A percentile compares a stretch with the other conserved stretches of the same genome.
Evolutionary conservation across 2,797 vertebrate species (phyloP).

Genomic region (Rhyacichthys aspro): DNA sequence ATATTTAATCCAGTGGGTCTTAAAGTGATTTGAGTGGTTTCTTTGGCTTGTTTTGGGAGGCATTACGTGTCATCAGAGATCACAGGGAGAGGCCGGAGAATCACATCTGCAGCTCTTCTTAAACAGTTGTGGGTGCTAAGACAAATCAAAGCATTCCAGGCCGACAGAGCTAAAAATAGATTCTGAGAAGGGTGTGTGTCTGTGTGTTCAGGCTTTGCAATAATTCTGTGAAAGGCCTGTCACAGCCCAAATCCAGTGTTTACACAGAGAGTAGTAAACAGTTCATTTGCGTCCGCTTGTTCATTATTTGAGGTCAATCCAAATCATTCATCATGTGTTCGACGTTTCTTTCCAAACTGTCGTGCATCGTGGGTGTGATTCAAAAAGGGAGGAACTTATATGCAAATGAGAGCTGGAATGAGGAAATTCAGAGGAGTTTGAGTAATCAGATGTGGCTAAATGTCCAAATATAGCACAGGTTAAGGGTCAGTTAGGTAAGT

Average conservation of each 20-base stretch:
- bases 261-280: constrained; percentile 61
- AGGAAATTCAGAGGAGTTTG: too few species aligned
- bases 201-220: constrained; percentile 53
- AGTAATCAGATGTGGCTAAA: too few species aligned
- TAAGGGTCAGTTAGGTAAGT: too few species aligned
- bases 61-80: constrained; percentile 55
- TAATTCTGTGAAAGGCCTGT: constrained; percentile 53
- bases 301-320: constrained; percentile 18
- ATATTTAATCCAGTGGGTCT: constrained; percentile 16
- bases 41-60: constrained; percentile 28
- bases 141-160: constrained; percentile 72
- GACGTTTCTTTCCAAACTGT: background rate
- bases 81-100: constrained; percentile 41
- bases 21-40: constrained; percentile 21
- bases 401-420: background rate
- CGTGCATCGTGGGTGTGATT: too few species aligned
- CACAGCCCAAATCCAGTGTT: constrained; percentile 63
- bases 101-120: constrained; percentile 53
- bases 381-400: background rate
- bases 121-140: constrained; percentile 53
- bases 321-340: constrained; percentile 11
- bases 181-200: constrained; percentile 62
- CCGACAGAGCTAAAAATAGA: constrained; percentile 74
- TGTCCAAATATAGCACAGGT: too few species aligned
- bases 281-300: constrained; percentile 21